Conservation (phyloP, 1,140 invertebrate species). For the Trichogramma pretiosum region DNA sequence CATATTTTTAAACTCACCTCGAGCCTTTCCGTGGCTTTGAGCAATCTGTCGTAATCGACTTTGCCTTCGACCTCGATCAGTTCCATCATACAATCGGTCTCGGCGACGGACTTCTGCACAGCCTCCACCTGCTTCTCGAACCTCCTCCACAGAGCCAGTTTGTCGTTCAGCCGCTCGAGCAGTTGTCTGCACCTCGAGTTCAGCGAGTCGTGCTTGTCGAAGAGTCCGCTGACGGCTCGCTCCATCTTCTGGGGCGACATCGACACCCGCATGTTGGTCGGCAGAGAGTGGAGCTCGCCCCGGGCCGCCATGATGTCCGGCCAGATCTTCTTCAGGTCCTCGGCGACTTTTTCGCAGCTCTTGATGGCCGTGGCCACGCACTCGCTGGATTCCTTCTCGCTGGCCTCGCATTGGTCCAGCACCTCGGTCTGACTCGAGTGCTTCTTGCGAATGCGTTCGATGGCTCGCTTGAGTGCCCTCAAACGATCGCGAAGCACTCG, state of each 20-base stretch:
- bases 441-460: slow-evolving; percentile 54
- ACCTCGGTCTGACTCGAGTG: slow-evolving; percentile 54
- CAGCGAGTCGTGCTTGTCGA: slow-evolving; percentile 61
- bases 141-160: slow-evolving; percentile 60
- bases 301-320: slow-evolving; percentile 64
- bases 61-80: slow-evolving; percentile 68
- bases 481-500: slow-evolving; percentile 61
- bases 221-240: slow-evolving; percentile 61
- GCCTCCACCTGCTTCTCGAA: slow-evolving; percentile 67
- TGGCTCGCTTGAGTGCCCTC: slow-evolving; percentile 57
- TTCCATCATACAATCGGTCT: slow-evolving; percentile 79
- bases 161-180: slow-evolving; percentile 53
- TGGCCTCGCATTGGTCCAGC: slow-evolving; percentile 61
- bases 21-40: slow-evolving; percentile 69
- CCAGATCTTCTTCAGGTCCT: slow-evolving; percentile 61
- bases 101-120: slow-evolving; percentile 68
- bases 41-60: slow-evolving; percentile 68
- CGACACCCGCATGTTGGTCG: slow-evolving; percentile 59
- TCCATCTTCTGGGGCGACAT: slow-evolving; percentile 67
- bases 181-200: slow-evolving; percentile 60
- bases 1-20: slow-evolving; percentile 55
- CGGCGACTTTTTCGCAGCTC: slow-evolving; percentile 55
- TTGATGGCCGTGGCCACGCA: slow-evolving; percentile 59
- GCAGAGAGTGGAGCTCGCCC: slow-evolving; percentile 65
- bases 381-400: slow-evolving; percentile 61